phyloP scores from a whole-genome alignment of 1,140 invertebrate genomes.

The Schlechtendalia chinensis region DNA sequence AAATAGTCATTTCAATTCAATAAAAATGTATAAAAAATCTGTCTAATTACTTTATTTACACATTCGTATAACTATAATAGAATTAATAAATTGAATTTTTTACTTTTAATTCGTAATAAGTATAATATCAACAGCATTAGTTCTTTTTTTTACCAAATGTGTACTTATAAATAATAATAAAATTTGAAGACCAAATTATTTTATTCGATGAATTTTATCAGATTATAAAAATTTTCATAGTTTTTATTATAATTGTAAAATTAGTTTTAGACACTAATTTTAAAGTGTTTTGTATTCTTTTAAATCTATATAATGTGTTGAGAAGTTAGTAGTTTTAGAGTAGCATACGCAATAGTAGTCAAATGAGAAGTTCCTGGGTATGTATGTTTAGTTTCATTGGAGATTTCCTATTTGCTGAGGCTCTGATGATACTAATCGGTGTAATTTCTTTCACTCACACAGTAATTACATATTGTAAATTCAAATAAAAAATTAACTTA shows the following conservation, averaged over 20 bases:
- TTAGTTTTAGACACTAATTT: not conserved
- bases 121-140: too few relatives aligned
- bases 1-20: too few relatives aligned
- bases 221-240: too few relatives aligned
- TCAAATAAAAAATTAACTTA: not conserved
- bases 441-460: not conserved
- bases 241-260: not conserved
- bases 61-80: too few relatives aligned
- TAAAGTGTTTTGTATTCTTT: not conserved
- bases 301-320: not conserved
- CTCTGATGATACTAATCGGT: not conserved
- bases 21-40: too few relatives aligned
- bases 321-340: slow-evolving; percentile 4
- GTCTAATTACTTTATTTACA: too few relatives aligned
- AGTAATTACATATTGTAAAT: not conserved
- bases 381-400: not conserved
- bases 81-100: too few relatives aligned
- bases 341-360: slow-evolving; percentile 1
- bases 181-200: too few relatives aligned
- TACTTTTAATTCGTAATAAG: too few relatives aligned
- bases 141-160: too few relatives aligned
- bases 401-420: not conserved
- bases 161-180: too few relatives aligned
- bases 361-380: not conserved
- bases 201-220: too few relatives aligned